Evolutionary conservation across 2,113 vertebrate genomes (phyloP), one percentile per base, ranked within the genome.

Genomic region (Dipodomys merriami): DNA sequence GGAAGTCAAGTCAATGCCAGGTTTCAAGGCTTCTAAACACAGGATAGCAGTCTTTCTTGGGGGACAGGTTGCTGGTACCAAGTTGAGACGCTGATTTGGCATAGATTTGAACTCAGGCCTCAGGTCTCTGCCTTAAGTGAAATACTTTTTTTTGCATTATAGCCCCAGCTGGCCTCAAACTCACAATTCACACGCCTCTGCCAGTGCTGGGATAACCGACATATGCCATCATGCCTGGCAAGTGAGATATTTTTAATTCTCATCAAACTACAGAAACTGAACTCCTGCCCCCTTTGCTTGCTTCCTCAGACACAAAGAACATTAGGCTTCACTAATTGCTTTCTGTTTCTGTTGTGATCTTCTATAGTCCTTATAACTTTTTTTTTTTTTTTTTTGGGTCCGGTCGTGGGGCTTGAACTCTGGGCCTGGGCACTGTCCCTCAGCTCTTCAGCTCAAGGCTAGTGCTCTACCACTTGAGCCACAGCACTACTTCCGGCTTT

Each of bases 251-350:
- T 91, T 92, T 85, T 68, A 85, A 88, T 94, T 92, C 30, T 92
- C 65, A 82, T 83, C 91, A 78, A 92, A 68, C 57, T 91, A 79
- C 27, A 72, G 88, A 90, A 83, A 29, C 77, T 94, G 72, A 86
- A 95, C 81, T 79, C 46, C n/a, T 93, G 85, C 77, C 69, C 30
- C 93, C n/a, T 57, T 57, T 92, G 87, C 49, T 25, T 94, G 68
- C 44, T 86, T 91, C 49, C 15, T 57, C 35, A 67, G 72, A 93
- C 7, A 62, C 53, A 4, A 57, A 81, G 33, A 79, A 39, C 39
- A 86, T 86, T 90, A n/a, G 33, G 16, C 6, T 60, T 35, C 53
- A 74, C 27, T 93, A 16, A 74, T 39, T n/a, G 67, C 68, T 95
- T 91, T 81, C 64, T 87, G 13, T 95, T 95, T 92, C 65, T 94